Base-by-base conservation (phyloP, 1,140 invertebrate genomes). In the Gonioctena quinquepunctata region DNA sequence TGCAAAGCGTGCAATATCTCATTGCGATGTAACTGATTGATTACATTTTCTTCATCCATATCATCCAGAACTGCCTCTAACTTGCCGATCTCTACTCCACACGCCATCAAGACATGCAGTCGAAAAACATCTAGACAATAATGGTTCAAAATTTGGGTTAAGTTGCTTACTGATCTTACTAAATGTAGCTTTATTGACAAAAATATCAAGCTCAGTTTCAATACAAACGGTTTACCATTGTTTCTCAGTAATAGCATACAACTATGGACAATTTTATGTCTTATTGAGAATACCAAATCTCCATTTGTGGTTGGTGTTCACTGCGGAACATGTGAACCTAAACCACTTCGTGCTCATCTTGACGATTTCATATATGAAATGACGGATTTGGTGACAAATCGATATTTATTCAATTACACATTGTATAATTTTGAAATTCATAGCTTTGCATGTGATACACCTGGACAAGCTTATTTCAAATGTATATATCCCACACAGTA, bases 371-470 rank as follows among this genome's bases (percentile, higher is more conserved):
- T 71, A 2, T 16, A 56, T 16, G 57, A 71, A 63, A n/a, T 33
- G 8, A 62, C 67, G 57, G 25, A 66, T n/a, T 25, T 71, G 7
- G 21, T 63, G 6, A 48, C 21, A 54, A 26, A 68, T 60, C 57
- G 65, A 54, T 22, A 49, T 26, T 19, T 8, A 21, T 23, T 68
- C 13, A 21, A 56, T 28, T 4, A 16, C n/a, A 16, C 19, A 19
- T 22, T 18, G 11, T 68, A 62, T 25, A 13, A 27, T 6, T 21
- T 68, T n/a, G 60, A 68, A 56, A 59, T 71, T 16, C 22, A 64
- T 59, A 62, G 56, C 42, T 75, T 72, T 61, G 57, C 69, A 27
- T 71, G 69, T 26, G 74, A 74, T 69, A 59, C 74, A 11, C 74
- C 72, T 27, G 72, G 72, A 8, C 27, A 61, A 49, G 52, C 71